Evolutionary conservation across 2,888 invertebrate species (phyloP), one percentile per base, ranked within the genome.

Genomic region (Pherbina coryleti): DNA sequence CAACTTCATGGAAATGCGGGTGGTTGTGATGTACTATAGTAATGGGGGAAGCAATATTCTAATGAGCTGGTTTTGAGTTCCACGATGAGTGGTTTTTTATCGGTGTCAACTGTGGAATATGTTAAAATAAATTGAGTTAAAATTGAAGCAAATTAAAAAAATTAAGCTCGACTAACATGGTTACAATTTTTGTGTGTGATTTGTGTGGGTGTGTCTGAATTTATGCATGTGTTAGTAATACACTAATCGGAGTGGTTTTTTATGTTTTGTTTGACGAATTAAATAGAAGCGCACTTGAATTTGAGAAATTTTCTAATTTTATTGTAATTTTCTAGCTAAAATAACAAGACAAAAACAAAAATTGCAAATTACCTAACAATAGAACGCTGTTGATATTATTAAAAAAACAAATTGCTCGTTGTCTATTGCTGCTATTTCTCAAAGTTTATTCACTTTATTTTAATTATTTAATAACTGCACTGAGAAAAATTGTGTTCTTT

Each of bases 371-470:
- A 14, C 14, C 7, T 25, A 25, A 60, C 11, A 25, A 60, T 28
- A 28, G 28, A 60, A 5, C 11, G 25, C 3, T 28, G 14, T 28
- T 11, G 28, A 28, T 11, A 60, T 28, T 60, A 14, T 9, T 28
- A 57, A 57, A 19, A 9, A 57, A 22, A 22, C 14, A 22, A 60
- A 28, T 28, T 28, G 28, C 28, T 60, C 28, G 17, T 28, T 60
- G 28, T 22, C 17, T 17, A 5, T 28, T 60, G 17, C 17, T 8
- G 14, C 14, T 60, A 17, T 14, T 60, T 28, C 25, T 28, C 14
- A 60, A 60, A 60, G 60, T 60, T 60, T 60, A 60, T 60, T 60
- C 60, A 60, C 60, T 28, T 22, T 25, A 22, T 25, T n/a, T 44
- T 44, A 44, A 44, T 44, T 44, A 7, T 44, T 44, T 44, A 44